These are phyloP conservation scores for Nudaria mundana DNA, from an alignment of 2,888 invertebrate species.

Conservation along the genomic window DNA sequence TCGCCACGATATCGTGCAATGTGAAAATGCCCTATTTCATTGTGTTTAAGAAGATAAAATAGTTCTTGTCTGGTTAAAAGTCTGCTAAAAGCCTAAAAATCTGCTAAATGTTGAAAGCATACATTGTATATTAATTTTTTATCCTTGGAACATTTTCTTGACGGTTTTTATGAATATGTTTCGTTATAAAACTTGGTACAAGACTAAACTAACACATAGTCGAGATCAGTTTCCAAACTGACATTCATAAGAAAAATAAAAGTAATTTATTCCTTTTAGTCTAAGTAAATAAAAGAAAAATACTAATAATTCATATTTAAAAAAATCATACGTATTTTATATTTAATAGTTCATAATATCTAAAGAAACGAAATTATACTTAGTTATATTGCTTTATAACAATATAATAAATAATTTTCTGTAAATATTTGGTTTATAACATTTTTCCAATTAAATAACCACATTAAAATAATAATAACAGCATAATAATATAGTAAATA, in stretches of 20 bases:
- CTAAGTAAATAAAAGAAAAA: conserved; percentile 24
- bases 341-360: too few relatives aligned
- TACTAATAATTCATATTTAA: conserved; percentile 10
- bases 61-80: neutral
- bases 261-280: conserved; percentile 24
- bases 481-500: too few relatives aligned
- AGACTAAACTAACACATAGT: conserved; percentile 18
- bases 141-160: too few relatives aligned
- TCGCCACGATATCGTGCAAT: too few relatives aligned
- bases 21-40: neutral
- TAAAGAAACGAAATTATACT: too few relatives aligned
- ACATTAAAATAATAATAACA: too few relatives aligned
- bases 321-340: neutral
- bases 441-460: too few relatives aligned
- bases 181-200: conserved; percentile 8
- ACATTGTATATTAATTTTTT: too few relatives aligned
- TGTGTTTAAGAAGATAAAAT: neutral
- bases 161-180: neutral
- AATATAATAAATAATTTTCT: neutral
- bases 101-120: neutral
- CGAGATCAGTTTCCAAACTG: conserved; percentile 9
- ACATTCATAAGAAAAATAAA: neutral
- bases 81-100: neutral
- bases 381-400: neutral
- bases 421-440: too few relatives aligned